A percentile compares a stretch with the other conserved stretches of the same genome.
Conservation (phyloP, 2,113 vertebrate species). For the Alligator sinensis region DNA sequence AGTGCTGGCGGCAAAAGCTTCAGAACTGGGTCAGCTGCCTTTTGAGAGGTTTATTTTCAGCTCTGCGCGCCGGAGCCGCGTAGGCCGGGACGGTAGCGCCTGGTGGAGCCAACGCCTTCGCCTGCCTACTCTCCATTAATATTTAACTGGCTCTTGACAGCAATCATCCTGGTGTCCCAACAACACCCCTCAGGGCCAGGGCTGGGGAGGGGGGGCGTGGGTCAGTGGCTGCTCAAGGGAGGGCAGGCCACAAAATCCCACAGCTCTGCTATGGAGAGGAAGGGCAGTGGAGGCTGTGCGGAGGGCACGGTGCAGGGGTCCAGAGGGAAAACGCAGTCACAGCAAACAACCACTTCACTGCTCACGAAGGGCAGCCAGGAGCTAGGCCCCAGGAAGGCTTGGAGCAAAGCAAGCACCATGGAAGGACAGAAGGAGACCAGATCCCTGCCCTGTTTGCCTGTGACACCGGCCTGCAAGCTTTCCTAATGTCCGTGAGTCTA, state of each 20-base stretch:
- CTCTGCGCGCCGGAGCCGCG: not conserved
- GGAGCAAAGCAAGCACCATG: not conserved
- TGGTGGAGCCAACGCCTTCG: not conserved
- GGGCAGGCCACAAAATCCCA: not conserved
- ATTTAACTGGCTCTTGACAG: not conserved
- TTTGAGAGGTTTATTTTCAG: constrained; percentile 48
- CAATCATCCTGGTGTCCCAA: no score
- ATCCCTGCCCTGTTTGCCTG: not conserved
- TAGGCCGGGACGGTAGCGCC: not conserved
- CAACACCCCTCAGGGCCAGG: no score
- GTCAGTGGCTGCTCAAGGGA: not conserved
- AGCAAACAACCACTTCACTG: not conserved
- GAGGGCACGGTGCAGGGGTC: not conserved
- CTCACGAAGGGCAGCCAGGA: not conserved
- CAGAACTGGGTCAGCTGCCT: constrained; percentile 64
- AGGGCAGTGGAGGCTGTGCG: not conserved
- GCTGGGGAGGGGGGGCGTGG: not conserved
- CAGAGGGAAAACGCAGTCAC: not conserved
- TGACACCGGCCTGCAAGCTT: not conserved
- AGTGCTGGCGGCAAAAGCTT: not conserved
- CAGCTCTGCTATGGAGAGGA: no score
- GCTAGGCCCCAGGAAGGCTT: not conserved
- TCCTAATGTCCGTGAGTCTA: not conserved
- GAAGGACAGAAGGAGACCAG: no score
- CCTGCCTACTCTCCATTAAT: not conserved